Conservation (phyloP, 2,888 invertebrate species). For the Drosophila melanosoma region DNA sequence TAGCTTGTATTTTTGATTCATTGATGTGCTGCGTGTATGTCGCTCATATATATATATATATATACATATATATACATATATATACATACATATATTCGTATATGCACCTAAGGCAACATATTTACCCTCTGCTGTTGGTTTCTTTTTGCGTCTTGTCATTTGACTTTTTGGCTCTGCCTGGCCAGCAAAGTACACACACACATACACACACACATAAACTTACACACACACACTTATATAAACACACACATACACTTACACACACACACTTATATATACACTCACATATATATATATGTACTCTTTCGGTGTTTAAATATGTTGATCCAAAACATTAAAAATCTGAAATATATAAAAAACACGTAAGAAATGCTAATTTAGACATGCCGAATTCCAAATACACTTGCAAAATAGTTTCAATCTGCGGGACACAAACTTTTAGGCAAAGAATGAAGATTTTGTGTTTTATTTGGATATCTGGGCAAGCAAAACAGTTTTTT, state of each 20-base stretch:
- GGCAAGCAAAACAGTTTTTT: background rate
- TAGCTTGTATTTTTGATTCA: constrained; percentile 73
- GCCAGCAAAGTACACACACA: constrained; percentile 45
- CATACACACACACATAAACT: too few species aligned
- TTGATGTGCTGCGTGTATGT: constrained; percentile 78
- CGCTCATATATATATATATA: constrained; percentile 39
- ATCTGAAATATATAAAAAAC: constrained; percentile 31
- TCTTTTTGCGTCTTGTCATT: constrained; percentile 67
- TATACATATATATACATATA: background rate
- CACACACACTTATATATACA: constrained; percentile 13
- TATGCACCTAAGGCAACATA: constrained; percentile 47
- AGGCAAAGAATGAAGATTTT: background rate
- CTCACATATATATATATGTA: background rate
- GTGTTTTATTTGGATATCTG: background rate
- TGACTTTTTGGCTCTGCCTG: constrained; percentile 72
- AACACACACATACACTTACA: constrained; percentile 14
- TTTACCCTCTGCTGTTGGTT: constrained; percentile 31
- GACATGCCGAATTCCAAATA: background rate
- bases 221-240: constrained; percentile 13
- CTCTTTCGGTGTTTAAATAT: constrained; percentile 35
- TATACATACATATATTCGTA: constrained; percentile 1
- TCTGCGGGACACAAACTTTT: background rate
- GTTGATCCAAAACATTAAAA: constrained; percentile 37
- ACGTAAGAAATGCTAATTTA: background rate
- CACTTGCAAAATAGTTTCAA: background rate